Evolutionary conservation across 2,888 invertebrate genomes (phyloP).

Genomic region (Ligdia adustata): DNA sequence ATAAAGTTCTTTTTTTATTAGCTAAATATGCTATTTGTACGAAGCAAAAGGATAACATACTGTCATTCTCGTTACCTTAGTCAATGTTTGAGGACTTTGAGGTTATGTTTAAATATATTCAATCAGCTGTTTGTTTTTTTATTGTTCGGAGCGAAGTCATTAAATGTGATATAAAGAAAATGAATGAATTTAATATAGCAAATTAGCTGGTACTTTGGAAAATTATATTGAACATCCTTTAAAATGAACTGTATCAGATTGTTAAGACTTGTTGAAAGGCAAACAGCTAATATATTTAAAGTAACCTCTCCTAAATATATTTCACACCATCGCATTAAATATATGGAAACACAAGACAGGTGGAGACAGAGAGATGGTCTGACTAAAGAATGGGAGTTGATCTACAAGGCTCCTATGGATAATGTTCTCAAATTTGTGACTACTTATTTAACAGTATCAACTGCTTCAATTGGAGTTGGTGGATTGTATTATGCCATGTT

Average conservation of each 20-base stretch:
- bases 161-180: too few species aligned
- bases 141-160: too few species aligned
- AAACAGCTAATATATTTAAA: slow-evolving; percentile 41
- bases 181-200: too few species aligned
- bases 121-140: too few species aligned
- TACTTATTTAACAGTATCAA: slow-evolving; percentile 63
- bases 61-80: too few species aligned
- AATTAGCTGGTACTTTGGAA: too few species aligned
- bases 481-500: slow-evolving; percentile 62
- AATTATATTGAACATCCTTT: slow-evolving; percentile 1
- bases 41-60: too few species aligned
- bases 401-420: slow-evolving; percentile 77
- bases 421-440: slow-evolving; percentile 55
- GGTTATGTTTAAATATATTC: too few species aligned
- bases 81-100: too few species aligned
- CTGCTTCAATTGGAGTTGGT: slow-evolving; percentile 45
- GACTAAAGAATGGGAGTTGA: slow-evolving; percentile 63
- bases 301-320: slow-evolving; percentile 46
- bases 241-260: slow-evolving; percentile 59
- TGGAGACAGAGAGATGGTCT: slow-evolving; percentile 66
- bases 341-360: slow-evolving; percentile 61
- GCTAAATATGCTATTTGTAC: too few species aligned
- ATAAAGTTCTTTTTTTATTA: too few species aligned
- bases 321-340: slow-evolving; percentile 61
- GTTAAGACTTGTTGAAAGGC: slow-evolving; percentile 42